phyloP scores from a whole-genome alignment of 2,797 vertebrate species.

The Picus viridis region DNA sequence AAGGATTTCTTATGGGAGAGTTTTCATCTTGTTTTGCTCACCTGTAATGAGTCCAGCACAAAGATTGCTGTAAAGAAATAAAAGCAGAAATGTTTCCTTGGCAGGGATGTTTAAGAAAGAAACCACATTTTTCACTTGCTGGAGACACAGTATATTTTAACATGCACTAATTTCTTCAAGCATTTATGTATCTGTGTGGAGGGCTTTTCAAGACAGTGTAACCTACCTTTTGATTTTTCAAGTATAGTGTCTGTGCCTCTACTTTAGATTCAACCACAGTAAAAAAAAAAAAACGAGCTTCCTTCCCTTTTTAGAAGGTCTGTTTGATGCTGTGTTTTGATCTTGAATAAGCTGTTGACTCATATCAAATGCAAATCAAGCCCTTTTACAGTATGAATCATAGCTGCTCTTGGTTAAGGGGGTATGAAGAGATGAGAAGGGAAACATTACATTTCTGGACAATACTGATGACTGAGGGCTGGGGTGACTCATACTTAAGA shows the following conservation, averaged over 20 bases:
- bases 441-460: conserved; percentile 50
- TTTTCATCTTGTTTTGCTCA: background rate
- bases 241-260: background rate
- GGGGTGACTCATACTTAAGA: conserved; percentile 46
- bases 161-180: background rate
- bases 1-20: background rate
- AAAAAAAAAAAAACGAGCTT: background rate
- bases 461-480: conserved; percentile 46
- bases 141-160: background rate
- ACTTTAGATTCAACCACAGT: background rate
- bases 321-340: conserved; percentile 18
- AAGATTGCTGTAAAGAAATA: background rate
- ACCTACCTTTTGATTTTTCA: background rate
- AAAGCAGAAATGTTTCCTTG: background rate
- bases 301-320: background rate
- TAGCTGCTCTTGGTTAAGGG: conserved; percentile 21
- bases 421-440: conserved; percentile 26
- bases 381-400: conserved; percentile 41
- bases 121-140: background rate
- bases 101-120: background rate
- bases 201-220: background rate
- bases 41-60: background rate
- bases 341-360: conserved; percentile 43
- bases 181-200: background rate
- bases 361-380: conserved; percentile 42